Conservation (phyloP, 2,797 vertebrate species). For the Pipistrellus kuhlii region DNA sequence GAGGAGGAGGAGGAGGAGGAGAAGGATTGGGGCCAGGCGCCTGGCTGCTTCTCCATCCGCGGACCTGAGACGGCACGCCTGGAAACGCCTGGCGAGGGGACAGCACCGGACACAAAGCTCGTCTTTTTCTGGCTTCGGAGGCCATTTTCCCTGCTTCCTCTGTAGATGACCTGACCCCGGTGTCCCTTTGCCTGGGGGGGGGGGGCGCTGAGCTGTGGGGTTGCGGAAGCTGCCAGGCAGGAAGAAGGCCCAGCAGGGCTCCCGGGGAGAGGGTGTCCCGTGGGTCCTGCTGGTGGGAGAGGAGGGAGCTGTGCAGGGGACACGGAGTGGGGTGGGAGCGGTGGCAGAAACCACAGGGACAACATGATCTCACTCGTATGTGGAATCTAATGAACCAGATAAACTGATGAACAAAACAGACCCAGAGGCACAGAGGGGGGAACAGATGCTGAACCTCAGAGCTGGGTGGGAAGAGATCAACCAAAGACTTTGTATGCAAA, state of each 20-base stretch:
- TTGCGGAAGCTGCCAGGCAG: not conserved
- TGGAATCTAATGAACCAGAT: no score
- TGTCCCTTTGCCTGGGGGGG: not conserved
- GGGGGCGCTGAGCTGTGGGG: not conserved
- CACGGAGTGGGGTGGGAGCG: not conserved
- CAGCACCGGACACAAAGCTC: not conserved
- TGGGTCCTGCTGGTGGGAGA: not conserved
- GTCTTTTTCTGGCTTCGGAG: not conserved
- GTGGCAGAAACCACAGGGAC: not conserved
- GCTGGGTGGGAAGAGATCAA: no score
- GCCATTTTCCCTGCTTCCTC: not conserved
- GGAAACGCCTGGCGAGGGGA: not conserved
- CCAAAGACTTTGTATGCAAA: no score
- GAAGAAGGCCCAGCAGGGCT: not conserved
- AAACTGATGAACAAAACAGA: no score
- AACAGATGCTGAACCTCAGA: no score
- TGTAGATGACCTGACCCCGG: not conserved
- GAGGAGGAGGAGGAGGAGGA: no score
- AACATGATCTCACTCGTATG: not conserved
- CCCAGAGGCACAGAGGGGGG: no score
- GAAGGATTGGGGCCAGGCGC: no score
- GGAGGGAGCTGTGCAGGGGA: no score
- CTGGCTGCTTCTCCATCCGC: not conserved
- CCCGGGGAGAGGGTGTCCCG: not conserved
- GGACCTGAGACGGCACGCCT: accelerated